Base-by-base conservation (phyloP, 1,140 invertebrate genomes). In the Trissolcus basalis region DNA sequence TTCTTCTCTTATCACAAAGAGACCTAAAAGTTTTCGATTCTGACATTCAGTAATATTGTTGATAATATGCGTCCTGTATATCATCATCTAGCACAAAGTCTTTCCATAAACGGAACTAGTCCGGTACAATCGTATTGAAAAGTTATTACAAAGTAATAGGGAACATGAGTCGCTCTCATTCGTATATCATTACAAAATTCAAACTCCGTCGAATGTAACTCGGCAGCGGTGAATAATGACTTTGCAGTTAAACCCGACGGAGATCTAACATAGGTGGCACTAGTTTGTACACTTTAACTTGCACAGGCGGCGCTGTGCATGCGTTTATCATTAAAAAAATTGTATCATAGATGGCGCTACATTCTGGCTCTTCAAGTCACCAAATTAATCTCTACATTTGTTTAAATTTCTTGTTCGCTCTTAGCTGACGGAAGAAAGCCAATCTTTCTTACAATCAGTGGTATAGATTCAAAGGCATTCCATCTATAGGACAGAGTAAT, bases 101-200 rank as follows among this genome's bases (percentile, higher is more conserved):
- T 78, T 75, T 76, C 55, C 72, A 77, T 78, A 81, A 82, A 83
- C 84, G 83, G 69, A 84, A 85, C 82, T 85, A 84, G 67, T 83
- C 60, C 75, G 72, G 65, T 80, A 79, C 55, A 65, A 27, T 68
- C 48, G 43, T 70, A 72, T 73, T 8, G 64, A 55, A 60, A 78
- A 73, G 60, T 69, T 27, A 56, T 82, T 83, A 81, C 77, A 83
- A 75, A 81, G 51, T 83, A 84, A 81, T 85, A 85, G 83, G 81
- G 77, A 84, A 85, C 81, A 81, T 84, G 72, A 67, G 82, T 83
- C 73, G 75, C 63, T 74, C 47, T 75, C 63, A 47, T 71, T 63
- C 63, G 16, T 60, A 63, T 27, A 27, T 27, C 61, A 68, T 68
- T 75, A 64, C 32, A 79, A 75, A 75, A 67, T 75, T 61, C 33